A percentile compares a stretch with the other conserved stretches of the same genome.
Evolutionary conservation across 2,888 invertebrate species (phyloP).

Genomic region (Agrotis puta): DNA sequence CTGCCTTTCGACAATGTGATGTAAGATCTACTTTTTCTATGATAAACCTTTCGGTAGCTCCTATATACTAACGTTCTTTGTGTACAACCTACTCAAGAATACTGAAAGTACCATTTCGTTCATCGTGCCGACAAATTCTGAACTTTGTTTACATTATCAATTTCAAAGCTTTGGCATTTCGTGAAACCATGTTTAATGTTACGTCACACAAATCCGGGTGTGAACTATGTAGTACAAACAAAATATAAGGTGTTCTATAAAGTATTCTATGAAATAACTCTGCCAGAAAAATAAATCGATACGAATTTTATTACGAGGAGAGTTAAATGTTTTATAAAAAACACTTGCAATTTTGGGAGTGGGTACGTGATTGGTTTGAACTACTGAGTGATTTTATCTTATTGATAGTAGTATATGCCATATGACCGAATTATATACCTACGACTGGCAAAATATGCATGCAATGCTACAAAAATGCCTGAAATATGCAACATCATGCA

Average conservation of each 20-base stretch:
- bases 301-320: slow-evolving; percentile 38
- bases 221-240: slow-evolving; percentile 43
- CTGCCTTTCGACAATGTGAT: too few relatives aligned
- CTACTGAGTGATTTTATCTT: background rate
- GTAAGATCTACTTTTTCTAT: too few relatives aligned
- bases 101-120: slow-evolving; percentile 10
- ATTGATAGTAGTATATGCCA: too few relatives aligned
- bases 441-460: too few relatives aligned
- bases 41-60: background rate
- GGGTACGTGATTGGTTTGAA: background rate
- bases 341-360: slow-evolving; percentile 17
- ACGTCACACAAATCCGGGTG: slow-evolving; percentile 39
- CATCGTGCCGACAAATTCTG: background rate
- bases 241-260: slow-evolving; percentile 37
- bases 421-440: too few relatives aligned
- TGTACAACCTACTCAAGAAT: background rate
- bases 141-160: slow-evolving; percentile 30
- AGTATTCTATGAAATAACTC: slow-evolving; percentile 55
- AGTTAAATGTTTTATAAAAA: slow-evolving; percentile 52
- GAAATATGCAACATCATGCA: too few relatives aligned
- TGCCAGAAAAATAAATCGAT: slow-evolving; percentile 50
- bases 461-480: too few relatives aligned
- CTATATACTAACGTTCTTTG: background rate
- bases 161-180: slow-evolving; percentile 37
- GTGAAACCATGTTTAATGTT: slow-evolving; percentile 29